Percentiles rank a stretch among this genome's conserved stretches.
Conservation (phyloP, 2,113 vertebrate species). For the Platichthys stellatus region DNA sequence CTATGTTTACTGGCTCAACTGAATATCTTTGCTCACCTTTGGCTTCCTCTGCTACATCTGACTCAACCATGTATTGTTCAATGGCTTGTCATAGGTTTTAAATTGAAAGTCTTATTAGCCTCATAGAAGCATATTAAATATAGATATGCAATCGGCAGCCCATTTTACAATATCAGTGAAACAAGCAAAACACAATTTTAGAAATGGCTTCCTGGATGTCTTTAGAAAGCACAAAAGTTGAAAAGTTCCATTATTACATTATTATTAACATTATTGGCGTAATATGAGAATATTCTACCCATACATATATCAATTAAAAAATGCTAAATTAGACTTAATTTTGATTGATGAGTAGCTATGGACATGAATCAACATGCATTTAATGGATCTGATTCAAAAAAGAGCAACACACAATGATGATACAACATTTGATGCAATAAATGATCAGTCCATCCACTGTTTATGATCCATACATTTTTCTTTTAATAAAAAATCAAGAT, state of each 20-base stretch:
- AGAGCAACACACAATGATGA: constrained; percentile 32
- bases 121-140: constrained; percentile 4
- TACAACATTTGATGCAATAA: constrained; percentile 39
- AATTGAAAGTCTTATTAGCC: constrained; percentile 35
- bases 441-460: constrained; percentile 21
- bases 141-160: constrained; percentile 13
- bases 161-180: constrained; percentile 19
- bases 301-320: constrained; percentile 32
- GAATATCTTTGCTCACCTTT: constrained; percentile 62
- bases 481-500: constrained; percentile 39
- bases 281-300: constrained; percentile 4
- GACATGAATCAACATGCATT: constrained; percentile 27
- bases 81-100: constrained; percentile 23
- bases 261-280: constrained; percentile 3
- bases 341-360: constrained; percentile 27
- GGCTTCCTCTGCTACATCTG: constrained; percentile 43
- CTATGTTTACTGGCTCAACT: constrained; percentile 57
- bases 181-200: constrained; percentile 15
- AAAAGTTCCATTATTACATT: not conserved
- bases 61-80: constrained; percentile 35
- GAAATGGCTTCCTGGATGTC: constrained; percentile 12
- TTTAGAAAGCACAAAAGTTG: not conserved
- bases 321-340: constrained; percentile 42
- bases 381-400: constrained; percentile 56
- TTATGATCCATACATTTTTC: constrained; percentile 37